Conservation (phyloP, 2,113 vertebrate genomes). For the Chiloscyllium plagiosum region DNA sequence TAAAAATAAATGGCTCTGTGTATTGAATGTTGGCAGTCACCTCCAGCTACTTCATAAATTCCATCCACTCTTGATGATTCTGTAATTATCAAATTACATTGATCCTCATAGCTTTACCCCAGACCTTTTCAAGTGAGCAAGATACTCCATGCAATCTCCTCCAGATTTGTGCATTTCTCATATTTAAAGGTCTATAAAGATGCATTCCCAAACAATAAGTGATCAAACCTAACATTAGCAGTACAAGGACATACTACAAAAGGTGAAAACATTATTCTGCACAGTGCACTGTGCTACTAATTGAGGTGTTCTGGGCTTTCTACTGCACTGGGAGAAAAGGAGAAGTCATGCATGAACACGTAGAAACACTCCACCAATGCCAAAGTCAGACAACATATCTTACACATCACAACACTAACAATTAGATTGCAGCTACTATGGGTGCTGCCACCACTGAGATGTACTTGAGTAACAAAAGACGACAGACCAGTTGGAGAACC, state of each 20-base stretch:
- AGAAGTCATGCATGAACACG: background rate
- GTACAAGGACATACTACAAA: background rate
- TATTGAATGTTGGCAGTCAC: background rate
- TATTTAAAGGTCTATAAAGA: background rate
- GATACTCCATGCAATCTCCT: background rate
- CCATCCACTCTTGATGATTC: background rate
- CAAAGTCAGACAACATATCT: background rate
- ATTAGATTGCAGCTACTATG: background rate
- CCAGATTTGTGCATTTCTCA: background rate
- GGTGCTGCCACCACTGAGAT: background rate
- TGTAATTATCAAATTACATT: background rate
- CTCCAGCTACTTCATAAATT: background rate
- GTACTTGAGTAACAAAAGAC: background rate
- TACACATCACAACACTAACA: background rate
- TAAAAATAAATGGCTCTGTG: background rate
- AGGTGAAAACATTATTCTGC: background rate
- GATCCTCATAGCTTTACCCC: background rate
- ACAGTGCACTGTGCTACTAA: background rate
- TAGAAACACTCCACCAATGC: background rate
- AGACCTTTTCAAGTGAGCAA: background rate
- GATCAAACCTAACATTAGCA: background rate
- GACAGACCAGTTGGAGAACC: background rate
- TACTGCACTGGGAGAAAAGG: background rate
- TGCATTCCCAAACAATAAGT: background rate
- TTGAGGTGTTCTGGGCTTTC: background rate